Conservation (phyloP, 1,140 invertebrate genomes). For the Drosophila prosaltans region DNA sequence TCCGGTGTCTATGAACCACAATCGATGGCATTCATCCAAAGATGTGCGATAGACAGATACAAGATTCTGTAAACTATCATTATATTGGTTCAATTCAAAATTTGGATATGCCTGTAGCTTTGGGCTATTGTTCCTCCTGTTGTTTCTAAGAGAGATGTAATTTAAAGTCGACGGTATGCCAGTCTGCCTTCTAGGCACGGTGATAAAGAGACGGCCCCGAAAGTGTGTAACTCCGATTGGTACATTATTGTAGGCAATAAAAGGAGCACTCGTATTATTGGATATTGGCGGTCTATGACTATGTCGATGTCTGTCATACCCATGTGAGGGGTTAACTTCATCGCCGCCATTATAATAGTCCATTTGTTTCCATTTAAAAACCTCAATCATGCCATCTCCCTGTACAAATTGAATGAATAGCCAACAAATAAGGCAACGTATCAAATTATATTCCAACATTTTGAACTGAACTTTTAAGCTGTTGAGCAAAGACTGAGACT, state of each 20-base stretch:
- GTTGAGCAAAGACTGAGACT: conserved; percentile 28
- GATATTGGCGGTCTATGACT: conserved; percentile 22
- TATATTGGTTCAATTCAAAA: conserved; percentile 85
- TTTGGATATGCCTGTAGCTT: conserved; percentile 87
- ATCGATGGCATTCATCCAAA: conserved; percentile 87
- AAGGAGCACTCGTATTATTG: conserved; percentile 29
- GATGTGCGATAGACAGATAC: conserved; percentile 88
- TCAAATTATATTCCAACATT: conserved; percentile 10
- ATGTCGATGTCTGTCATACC: conserved; percentile 14
- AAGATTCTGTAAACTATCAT: conserved; percentile 81
- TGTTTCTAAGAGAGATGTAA: conserved; percentile 84
- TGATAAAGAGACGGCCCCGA: conserved; percentile 88
- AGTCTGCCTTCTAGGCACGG: conserved; percentile 87
- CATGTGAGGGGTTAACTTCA: not conserved
- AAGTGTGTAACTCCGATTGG: conserved; percentile 88
- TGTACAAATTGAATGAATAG: conserved; percentile 13
- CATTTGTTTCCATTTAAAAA: conserved; percentile 83
- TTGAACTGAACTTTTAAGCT: conserved; percentile 12
- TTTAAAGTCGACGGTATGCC: conserved; percentile 89
- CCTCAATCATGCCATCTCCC: conserved; percentile 76
- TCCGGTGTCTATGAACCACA: conserved; percentile 90
- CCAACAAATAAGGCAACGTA: conserved; percentile 31
- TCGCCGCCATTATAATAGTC: conserved; percentile 80
- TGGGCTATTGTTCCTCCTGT: conserved; percentile 80
- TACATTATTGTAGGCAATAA: conserved; percentile 87